Evolutionary conservation across 2,888 invertebrate species (phyloP), one percentile per base, ranked within the genome.

Genomic region (Phlogophora meticulosa): DNA sequence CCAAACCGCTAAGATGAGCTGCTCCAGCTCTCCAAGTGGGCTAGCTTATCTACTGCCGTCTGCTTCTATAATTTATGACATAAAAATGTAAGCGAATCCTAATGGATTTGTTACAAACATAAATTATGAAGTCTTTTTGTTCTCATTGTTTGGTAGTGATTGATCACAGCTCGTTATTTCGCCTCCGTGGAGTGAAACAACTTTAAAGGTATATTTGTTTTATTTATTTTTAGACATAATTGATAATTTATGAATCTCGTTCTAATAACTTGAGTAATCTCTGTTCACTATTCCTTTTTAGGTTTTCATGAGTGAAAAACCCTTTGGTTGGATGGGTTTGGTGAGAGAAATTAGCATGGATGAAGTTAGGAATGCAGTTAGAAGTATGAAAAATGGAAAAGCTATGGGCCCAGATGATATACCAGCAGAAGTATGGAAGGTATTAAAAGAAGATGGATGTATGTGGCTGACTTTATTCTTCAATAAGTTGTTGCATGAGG

Each of bases 71-170:
- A 51, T 65, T 72, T 55, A 65, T 45, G 43, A 49, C 17, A 45
- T 51, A 15, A 43, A 48, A 53, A 11, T 45, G 49, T 58, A 58
- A 20, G 24, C 42, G 42, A 42, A 24, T 57, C 36, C 51, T 63
- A 71, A 71, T 53, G 71, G 42, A 43, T 42, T 52, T 24, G 32
- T 57, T 46, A 57, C 63, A 46, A 53, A 63, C 46, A 57, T 42
- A 22, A 36, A 57, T 71, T 53, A 53, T 43, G 22, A 55, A 43
- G 13, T 13, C 36, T 43, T 69, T 46, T 56, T 46, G 60, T 63
- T 63, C 7, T 45, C 45, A 63, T 55, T 42, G 62, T 70, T 55
- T 46, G 15, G 13, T 46, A 52, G 62, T 71, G 52, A 71, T 63
- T 71, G 51, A 70, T 62, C 63, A 63, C 34, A 22, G 40, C 22